A percentile compares a stretch with the other conserved stretches of the same genome.
Evolutionary conservation across 2,888 invertebrate genomes (phyloP).

Genomic region (Pristionchus arcanus): DNA sequence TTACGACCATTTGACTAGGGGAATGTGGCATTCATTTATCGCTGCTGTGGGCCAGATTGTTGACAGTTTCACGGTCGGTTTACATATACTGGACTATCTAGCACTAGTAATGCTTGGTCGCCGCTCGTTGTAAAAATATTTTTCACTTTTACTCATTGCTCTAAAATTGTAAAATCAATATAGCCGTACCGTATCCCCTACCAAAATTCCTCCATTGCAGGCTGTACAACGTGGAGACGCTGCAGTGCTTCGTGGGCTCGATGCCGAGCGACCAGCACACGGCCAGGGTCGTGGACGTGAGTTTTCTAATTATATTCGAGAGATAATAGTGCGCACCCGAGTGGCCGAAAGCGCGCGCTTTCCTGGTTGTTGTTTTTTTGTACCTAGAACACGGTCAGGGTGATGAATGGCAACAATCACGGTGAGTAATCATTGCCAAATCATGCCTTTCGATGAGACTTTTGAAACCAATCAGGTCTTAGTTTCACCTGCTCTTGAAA

Average conservation of each 20-base stretch:
- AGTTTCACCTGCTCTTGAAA: no score
- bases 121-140: background rate
- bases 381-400: background rate
- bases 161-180: no score
- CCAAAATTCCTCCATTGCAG: conserved; percentile 82
- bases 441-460: no score
- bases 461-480: no score
- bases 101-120: background rate
- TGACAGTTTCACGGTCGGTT: background rate
- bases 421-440: no score
- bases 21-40: no score
- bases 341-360: no score
- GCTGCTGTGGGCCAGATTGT: no score
- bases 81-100: background rate
- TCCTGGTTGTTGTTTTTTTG: no score
- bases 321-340: no score
- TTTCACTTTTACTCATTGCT: background rate
- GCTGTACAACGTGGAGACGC: conserved; percentile 94
- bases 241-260: conserved; percentile 93
- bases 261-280: conserved; percentile 81
- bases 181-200: background rate
- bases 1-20: no score
- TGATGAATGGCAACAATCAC: background rate
- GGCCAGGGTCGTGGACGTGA: conserved; percentile 80
- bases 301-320: conserved; percentile 40